These are phyloP conservation scores for Onthophagus taurus DNA, from an alignment of 1,140 invertebrate species.

Conservation along the genomic window DNA sequence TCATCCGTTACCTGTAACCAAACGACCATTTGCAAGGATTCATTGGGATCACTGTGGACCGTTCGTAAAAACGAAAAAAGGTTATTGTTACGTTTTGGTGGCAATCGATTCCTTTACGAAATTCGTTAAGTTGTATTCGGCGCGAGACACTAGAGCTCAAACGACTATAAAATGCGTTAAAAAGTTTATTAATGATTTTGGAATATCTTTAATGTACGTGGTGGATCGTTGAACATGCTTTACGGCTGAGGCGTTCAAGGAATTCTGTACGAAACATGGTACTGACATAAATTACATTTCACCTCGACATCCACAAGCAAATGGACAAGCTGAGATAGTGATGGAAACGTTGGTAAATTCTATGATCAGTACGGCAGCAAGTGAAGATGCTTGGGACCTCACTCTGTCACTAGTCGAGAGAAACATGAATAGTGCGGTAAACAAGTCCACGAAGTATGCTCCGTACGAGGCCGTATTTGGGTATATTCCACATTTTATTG, in stretches of 20 bases:
- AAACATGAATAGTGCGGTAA: not conserved
- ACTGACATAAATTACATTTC: not conserved
- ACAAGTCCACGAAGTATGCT: constrained; percentile 1
- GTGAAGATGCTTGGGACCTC: constrained; percentile 1
- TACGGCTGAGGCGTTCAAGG: not conserved
- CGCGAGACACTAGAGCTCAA: not conserved
- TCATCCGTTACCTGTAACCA: not conserved
- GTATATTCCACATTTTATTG: not conserved
- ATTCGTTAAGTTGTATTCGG: constrained; percentile 12
- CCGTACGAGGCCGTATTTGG: not conserved
- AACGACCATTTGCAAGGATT: not conserved
- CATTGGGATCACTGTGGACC: constrained; percentile 7
- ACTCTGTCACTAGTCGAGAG: not conserved
- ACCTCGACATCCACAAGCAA: not conserved
- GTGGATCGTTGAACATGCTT: constrained; percentile 5
- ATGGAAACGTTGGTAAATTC: not conserved
- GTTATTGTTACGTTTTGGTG: constrained; percentile 25
- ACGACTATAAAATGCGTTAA: not conserved
- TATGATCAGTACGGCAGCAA: not conserved
- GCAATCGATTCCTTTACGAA: constrained; percentile 32
- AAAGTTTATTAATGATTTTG: not conserved
- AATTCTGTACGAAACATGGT: not conserved
- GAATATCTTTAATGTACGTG: not conserved
- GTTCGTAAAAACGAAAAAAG: constrained; percentile 20
- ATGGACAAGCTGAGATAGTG: not conserved